A percentile compares a stretch with the other conserved stretches of the same genome.
phyloP scores from a whole-genome alignment of 2,113 vertebrate genomes.

The Labrus mixtus region DNA sequence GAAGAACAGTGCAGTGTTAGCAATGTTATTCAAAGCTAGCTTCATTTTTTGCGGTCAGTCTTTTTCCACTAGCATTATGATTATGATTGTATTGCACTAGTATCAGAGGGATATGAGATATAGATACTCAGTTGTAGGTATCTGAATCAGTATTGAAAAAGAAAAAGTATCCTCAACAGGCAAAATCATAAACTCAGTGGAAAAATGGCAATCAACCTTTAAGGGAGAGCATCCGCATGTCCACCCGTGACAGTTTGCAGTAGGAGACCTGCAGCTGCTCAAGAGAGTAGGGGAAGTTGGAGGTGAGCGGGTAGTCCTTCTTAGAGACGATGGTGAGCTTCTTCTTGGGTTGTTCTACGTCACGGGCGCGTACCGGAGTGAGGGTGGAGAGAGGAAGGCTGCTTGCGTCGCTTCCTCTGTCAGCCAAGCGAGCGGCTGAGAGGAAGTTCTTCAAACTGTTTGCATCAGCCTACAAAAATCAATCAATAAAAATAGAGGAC shows the following conservation, averaged over 20 bases:
- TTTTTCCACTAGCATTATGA: too few species aligned
- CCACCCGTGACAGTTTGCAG: constrained; percentile 91
- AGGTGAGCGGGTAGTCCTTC: constrained; percentile 94
- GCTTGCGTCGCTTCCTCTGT: constrained; percentile 85
- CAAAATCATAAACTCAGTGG: too few species aligned
- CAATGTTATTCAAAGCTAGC: too few species aligned
- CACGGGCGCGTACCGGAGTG: constrained; percentile 88
- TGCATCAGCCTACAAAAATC: constrained; percentile 86
- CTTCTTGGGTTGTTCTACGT: constrained; percentile 95
- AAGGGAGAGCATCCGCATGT: constrained; percentile 91
- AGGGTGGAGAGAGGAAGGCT: constrained; percentile 86
- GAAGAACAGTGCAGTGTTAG: too few species aligned
- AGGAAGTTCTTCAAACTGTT: constrained; percentile 92
- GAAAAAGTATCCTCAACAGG: too few species aligned
- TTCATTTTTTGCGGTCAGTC: background rate
- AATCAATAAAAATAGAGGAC: background rate
- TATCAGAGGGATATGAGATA: background rate
- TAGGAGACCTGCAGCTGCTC: constrained; percentile 95
- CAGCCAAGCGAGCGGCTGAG: constrained; percentile 89
- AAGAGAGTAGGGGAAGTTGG: constrained; percentile 91
- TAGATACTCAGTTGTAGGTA: too few species aligned
- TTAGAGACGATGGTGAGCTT: constrained; percentile 92
- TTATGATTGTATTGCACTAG: too few species aligned
- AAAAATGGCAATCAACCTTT: constrained; percentile 68
- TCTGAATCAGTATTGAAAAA: background rate